These are phyloP conservation scores for Dicycla oo DNA, from an alignment of 2,888 invertebrate species.

Conservation along the genomic window DNA sequence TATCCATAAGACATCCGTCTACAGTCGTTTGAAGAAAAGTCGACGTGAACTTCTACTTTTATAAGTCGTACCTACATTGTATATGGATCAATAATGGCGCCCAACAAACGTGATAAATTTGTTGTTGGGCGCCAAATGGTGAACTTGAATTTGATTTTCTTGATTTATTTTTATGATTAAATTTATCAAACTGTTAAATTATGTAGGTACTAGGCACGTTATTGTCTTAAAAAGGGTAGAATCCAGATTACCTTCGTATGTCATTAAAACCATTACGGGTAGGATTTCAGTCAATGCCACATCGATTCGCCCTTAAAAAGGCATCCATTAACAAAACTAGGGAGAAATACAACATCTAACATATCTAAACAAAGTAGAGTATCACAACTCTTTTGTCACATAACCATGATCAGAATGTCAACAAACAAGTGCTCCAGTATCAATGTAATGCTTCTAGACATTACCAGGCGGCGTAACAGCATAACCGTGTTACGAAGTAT, in stretches of 20 bases:
- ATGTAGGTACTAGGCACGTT: neutral
- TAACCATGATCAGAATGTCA: slow-evolving; percentile 24
- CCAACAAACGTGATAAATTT: slow-evolving; percentile 12
- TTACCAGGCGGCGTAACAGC: slow-evolving; percentile 3
- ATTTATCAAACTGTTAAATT: neutral
- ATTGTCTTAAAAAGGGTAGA: neutral
- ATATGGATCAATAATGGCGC: slow-evolving; percentile 31
- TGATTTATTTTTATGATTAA: neutral
- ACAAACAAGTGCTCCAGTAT: slow-evolving; percentile 14
- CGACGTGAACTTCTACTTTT: neutral
- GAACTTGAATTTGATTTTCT: neutral
- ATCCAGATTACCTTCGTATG: neutral
- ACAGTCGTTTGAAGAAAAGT: neutral
- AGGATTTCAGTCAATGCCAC: neutral
- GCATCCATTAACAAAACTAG: neutral
- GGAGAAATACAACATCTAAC: neutral
- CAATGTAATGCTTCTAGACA: slow-evolving; percentile 30
- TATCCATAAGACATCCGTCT: neutral
- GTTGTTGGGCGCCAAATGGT: slow-evolving; percentile 23
- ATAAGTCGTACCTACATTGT: neutral
- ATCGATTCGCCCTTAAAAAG: neutral
- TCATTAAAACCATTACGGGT: neutral
- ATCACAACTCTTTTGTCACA: neutral
- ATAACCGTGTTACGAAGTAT: slow-evolving; percentile 30
- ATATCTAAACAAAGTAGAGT: no score